A percentile compares a stretch with the other conserved stretches of the same genome.
phyloP scores from a whole-genome alignment of 2,888 invertebrate genomes.

The Siphlonurus alternatus region DNA sequence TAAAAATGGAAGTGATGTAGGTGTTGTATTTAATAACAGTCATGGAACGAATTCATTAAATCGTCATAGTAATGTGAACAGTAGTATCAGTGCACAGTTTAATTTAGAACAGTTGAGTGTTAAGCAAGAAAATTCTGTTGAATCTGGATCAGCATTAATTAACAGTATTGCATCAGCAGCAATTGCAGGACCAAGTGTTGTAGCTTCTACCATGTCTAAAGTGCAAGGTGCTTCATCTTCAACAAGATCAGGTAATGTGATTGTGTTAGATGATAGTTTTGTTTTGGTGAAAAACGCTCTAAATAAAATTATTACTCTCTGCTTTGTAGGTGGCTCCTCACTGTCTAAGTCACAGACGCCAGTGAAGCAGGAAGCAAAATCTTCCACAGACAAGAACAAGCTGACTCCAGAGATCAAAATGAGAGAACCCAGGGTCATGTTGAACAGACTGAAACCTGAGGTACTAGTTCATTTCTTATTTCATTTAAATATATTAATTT shows the following conservation, averaged over 20 bases:
- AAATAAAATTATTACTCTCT: no score
- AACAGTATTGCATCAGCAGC: background rate
- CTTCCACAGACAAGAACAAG: background rate
- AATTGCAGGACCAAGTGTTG: background rate
- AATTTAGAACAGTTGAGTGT: constrained; percentile 9
- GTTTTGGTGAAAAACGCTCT: background rate
- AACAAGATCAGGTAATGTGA: background rate
- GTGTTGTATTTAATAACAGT: constrained; percentile 11
- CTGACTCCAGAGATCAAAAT: constrained; percentile 17
- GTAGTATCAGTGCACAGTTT: constrained; percentile 10
- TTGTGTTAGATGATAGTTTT: background rate
- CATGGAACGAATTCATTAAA: constrained; percentile 9
- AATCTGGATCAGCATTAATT: background rate
- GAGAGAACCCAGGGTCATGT: constrained; percentile 41
- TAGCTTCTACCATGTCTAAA: background rate
- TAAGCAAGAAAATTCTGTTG: constrained; percentile 7
- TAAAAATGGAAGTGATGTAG: constrained; percentile 12
- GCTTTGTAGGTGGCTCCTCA: no score
- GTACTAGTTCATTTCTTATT: constrained; percentile 13
- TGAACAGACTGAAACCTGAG: constrained; percentile 39
- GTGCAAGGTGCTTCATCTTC: background rate
- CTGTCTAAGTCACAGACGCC: no score
- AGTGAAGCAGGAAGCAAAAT: background rate
- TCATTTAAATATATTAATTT: no score
- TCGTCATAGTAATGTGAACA: constrained; percentile 10